Percentiles rank a stretch among this genome's conserved stretches.
Conservation (phyloP, 2,113 vertebrate genomes). For the Hydrolagus affinis region DNA sequence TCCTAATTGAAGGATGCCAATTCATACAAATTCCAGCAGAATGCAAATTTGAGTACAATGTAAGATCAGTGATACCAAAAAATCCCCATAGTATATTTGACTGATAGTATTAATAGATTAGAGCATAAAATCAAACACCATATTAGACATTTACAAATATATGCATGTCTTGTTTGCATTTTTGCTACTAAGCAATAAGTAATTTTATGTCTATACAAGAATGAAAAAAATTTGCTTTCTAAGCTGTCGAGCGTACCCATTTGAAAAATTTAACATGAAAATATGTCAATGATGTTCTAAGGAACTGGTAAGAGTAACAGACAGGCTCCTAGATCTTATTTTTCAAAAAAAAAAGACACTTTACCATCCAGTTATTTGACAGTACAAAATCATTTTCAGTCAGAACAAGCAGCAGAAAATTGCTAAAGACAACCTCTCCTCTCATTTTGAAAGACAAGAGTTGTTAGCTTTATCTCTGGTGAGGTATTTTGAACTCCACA, state of each 20-base stretch:
- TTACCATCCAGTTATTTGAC: not conserved
- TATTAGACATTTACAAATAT: not conserved
- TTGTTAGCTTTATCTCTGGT: not conserved
- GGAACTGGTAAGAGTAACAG: not conserved
- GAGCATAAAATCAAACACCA: not conserved
- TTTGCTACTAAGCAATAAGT: not conserved
- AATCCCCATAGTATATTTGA: not conserved
- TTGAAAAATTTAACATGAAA: conserved; percentile 6
- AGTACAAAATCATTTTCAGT: not conserved
- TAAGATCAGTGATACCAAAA: too few species aligned
- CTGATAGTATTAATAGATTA: not conserved
- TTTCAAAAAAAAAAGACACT: not conserved
- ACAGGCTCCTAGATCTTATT: not conserved
- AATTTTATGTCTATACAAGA: not conserved
- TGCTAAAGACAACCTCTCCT: not conserved
- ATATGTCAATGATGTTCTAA: not conserved
- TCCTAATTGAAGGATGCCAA: not conserved
- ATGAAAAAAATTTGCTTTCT: not conserved
- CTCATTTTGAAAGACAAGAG: not conserved
- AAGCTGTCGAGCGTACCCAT: not conserved
- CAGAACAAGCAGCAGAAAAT: not conserved
- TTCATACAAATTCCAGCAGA: not conserved
- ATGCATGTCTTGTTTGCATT: not conserved
- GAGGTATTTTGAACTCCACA: not conserved
- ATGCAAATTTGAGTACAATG: too few species aligned